phyloP scores from a whole-genome alignment of 2,113 vertebrate genomes.

The Rhineura floridana region DNA sequence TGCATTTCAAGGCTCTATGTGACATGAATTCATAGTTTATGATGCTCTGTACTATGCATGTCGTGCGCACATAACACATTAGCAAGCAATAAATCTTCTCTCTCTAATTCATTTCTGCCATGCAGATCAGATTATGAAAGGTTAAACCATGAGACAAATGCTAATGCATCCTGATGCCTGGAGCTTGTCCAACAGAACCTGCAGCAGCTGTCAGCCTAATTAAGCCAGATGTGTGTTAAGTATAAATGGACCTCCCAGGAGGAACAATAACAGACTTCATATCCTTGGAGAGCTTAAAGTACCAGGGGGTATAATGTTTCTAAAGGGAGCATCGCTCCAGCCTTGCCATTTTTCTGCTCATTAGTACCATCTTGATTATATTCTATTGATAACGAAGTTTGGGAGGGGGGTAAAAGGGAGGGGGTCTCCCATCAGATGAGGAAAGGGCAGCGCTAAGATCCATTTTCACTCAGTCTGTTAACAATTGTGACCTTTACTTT shows the following conservation, averaged over 20 bases:
- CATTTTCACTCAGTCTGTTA: constrained; percentile 67
- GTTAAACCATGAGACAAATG: constrained; percentile 79
- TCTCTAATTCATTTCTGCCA: constrained; percentile 63
- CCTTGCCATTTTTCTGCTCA: constrained; percentile 63
- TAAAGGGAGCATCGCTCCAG: constrained; percentile 66
- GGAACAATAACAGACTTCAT: constrained; percentile 76
- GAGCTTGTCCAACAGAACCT: constrained; percentile 77
- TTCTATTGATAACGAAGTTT: constrained; percentile 32
- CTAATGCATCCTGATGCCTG: constrained; percentile 74
- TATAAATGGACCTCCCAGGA: constrained; percentile 80
- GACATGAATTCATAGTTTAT: constrained; percentile 46
- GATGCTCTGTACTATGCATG: constrained; percentile 31
- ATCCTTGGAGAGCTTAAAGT: constrained; percentile 63
- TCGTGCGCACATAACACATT: constrained; percentile 62
- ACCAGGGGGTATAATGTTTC: constrained; percentile 65
- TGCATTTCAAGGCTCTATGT: neutral
- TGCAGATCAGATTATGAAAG: constrained; percentile 75
- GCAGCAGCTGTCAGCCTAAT: constrained; percentile 81
- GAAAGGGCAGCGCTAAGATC: constrained; percentile 61
- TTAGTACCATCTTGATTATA: constrained; percentile 69
- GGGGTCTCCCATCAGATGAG: constrained; percentile 48
- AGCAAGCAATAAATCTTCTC: constrained; percentile 75
- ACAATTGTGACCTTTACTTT: constrained; percentile 65
- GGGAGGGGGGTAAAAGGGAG: constrained; percentile 45
- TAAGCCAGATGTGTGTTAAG: constrained; percentile 81